Evolutionary conservation across 2,888 invertebrate genomes (phyloP).

Genomic region (Chymomyza procnemis): DNA sequence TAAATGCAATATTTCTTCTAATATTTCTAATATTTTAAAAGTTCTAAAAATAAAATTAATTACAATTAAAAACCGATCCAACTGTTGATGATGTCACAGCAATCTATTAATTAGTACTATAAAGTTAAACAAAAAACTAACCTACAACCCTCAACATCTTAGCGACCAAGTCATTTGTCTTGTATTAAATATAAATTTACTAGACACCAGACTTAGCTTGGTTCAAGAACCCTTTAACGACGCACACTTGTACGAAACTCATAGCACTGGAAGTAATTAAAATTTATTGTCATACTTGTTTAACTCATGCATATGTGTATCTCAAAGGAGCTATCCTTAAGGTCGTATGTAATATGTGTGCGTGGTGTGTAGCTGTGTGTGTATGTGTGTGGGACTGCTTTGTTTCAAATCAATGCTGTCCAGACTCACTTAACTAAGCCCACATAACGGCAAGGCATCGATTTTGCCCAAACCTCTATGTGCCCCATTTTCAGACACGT

Average conservation of each 20-base stretch:
- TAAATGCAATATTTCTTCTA: too few species aligned
- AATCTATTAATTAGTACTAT: background rate
- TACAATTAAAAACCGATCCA: background rate
- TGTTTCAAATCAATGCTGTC: constrained; percentile 45
- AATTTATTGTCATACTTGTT: constrained; percentile 23
- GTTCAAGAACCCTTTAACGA: background rate
- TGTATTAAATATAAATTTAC: background rate
- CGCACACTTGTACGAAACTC: background rate
- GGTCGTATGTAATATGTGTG: background rate
- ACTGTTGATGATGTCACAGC: background rate
- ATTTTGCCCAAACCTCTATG: constrained; percentile 27
- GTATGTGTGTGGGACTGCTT: constrained; percentile 18
- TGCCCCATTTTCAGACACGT: constrained; percentile 37
- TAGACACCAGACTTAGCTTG: background rate
- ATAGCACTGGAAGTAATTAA: constrained; percentile 13
- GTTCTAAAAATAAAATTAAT: too few species aligned
- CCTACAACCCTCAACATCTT: background rate
- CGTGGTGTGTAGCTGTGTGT: background rate
- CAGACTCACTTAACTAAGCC: constrained; percentile 25
- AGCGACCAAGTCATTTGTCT: background rate
- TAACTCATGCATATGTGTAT: background rate
- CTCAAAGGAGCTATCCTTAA: background rate
- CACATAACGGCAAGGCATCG: constrained; percentile 40
- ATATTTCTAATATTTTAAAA: too few species aligned
- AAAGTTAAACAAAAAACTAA: background rate